Conservation (phyloP, 2,888 invertebrate species). For the Tenthredo mesomela region DNA sequence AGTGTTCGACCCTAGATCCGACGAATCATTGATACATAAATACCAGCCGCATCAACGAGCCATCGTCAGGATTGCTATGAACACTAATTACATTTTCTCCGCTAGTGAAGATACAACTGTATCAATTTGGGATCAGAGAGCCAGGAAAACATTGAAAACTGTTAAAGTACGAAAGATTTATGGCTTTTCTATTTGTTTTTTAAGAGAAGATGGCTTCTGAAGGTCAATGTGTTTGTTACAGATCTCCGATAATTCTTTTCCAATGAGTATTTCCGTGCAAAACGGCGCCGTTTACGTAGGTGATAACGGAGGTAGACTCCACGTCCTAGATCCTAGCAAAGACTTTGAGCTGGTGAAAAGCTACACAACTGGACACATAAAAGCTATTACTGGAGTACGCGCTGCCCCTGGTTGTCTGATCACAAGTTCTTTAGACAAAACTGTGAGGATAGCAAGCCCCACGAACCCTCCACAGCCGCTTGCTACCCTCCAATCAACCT, state of each 20-base stretch:
- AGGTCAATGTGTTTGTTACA: slow-evolving; percentile 55
- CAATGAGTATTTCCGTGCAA: slow-evolving; percentile 71
- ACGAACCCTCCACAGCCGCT: slow-evolving; percentile 73
- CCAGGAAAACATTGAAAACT: slow-evolving; percentile 77
- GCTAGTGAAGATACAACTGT: slow-evolving; percentile 82
- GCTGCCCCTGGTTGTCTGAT: slow-evolving; percentile 71
- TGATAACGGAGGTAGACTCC: slow-evolving; percentile 69
- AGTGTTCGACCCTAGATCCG: slow-evolving; percentile 80
- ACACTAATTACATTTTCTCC: slow-evolving; percentile 79
- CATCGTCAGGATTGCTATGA: slow-evolving; percentile 77
- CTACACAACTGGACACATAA: slow-evolving; percentile 69
- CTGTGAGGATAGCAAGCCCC: slow-evolving; percentile 72
- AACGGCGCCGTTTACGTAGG: slow-evolving; percentile 68
- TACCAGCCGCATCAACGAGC: slow-evolving; percentile 81
- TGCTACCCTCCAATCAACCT: slow-evolving; percentile 62
- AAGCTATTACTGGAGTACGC: slow-evolving; percentile 72
- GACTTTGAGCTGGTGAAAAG: slow-evolving; percentile 68
- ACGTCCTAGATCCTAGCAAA: slow-evolving; percentile 68
- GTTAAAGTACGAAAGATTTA: slow-evolving; percentile 63
- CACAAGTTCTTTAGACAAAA: slow-evolving; percentile 73
- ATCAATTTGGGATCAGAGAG: slow-evolving; percentile 81
- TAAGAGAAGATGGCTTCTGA: not conserved
- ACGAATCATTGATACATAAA: slow-evolving; percentile 74
- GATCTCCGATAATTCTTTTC: slow-evolving; percentile 71
- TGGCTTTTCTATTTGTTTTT: not conserved